Conservation (phyloP, 37 sponge, comb jelly and placozoan genomes). For the Beroe forskalii region DNA sequence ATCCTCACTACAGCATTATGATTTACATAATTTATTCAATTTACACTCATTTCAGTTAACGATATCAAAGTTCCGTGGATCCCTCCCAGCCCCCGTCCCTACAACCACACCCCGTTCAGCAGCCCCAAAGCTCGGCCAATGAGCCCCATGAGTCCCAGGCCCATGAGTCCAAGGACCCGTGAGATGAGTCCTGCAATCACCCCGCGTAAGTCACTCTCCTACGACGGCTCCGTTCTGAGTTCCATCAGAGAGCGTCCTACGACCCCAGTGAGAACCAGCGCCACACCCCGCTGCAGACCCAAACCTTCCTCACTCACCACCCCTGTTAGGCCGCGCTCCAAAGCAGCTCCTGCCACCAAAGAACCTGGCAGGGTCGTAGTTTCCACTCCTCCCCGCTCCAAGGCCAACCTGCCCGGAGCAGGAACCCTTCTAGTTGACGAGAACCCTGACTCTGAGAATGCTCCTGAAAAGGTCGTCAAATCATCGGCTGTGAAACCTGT, state of each 20-base stretch:
- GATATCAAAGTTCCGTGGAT: slow-evolving; percentile 34
- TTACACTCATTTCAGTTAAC: background rate
- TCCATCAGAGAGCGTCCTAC: background rate
- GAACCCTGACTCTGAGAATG: background rate
- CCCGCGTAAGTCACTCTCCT: background rate
- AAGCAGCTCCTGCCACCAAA: background rate
- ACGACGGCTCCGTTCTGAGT: background rate
- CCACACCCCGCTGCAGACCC: background rate
- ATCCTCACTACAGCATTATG: too few species aligned
- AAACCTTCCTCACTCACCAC: background rate
- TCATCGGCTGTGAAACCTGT: background rate
- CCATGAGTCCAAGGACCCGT: background rate
- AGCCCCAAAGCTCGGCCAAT: background rate
- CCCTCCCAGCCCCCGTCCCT: slow-evolving; percentile 15
- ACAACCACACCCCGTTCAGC: background rate
- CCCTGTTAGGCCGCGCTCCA: background rate
- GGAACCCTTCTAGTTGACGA: background rate
- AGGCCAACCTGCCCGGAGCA: background rate
- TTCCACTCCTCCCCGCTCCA: background rate
- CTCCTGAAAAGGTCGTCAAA: background rate
- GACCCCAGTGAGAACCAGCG: background rate
- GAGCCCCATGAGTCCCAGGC: background rate
- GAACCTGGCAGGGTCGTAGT: background rate
- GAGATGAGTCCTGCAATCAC: background rate
- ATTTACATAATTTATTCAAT: too few species aligned